These are phyloP conservation scores for Hemitrygon akajei DNA, from an alignment of 2,797 vertebrate species.

Conservation along the genomic window DNA sequence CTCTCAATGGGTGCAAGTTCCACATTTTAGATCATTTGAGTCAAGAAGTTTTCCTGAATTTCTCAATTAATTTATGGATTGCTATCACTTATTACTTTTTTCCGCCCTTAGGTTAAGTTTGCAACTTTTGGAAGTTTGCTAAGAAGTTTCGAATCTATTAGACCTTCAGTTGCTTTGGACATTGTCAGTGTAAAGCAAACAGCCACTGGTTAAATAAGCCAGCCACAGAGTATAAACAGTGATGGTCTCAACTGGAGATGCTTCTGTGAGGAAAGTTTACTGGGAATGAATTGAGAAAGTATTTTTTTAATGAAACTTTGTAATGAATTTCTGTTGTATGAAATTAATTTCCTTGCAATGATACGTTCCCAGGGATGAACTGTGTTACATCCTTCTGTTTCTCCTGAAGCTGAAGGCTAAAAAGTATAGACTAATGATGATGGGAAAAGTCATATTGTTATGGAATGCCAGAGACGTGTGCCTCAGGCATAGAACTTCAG, in stretches of 20 bases:
- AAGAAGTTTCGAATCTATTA: not conserved
- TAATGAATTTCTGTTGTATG: conserved; percentile 19
- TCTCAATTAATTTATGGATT: not conserved
- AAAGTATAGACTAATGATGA: conserved; percentile 25
- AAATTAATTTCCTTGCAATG: conserved; percentile 29
- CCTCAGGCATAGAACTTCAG: not conserved
- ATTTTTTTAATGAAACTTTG: not conserved
- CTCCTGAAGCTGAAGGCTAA: conserved; percentile 3
- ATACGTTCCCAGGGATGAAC: not conserved
- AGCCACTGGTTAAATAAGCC: not conserved
- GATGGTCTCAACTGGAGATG: not conserved
- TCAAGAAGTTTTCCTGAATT: not conserved
- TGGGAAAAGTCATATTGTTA: not conserved
- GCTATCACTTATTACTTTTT: not conserved
- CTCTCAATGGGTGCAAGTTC: not conserved
- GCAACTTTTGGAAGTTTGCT: not conserved
- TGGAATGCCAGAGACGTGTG: conserved; percentile 27
- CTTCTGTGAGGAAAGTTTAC: not conserved
- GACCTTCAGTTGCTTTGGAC: not conserved
- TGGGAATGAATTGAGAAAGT: not conserved
- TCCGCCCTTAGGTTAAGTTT: not conserved
- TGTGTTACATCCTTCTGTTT: not conserved
- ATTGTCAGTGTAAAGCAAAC: not conserved
- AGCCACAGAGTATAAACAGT: not conserved
- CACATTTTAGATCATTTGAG: no score